A percentile compares a stretch with the other conserved stretches of the same genome.
Evolutionary conservation across 2,888 invertebrate species (phyloP).

Genomic region (Ceraclea dissimilis): DNA sequence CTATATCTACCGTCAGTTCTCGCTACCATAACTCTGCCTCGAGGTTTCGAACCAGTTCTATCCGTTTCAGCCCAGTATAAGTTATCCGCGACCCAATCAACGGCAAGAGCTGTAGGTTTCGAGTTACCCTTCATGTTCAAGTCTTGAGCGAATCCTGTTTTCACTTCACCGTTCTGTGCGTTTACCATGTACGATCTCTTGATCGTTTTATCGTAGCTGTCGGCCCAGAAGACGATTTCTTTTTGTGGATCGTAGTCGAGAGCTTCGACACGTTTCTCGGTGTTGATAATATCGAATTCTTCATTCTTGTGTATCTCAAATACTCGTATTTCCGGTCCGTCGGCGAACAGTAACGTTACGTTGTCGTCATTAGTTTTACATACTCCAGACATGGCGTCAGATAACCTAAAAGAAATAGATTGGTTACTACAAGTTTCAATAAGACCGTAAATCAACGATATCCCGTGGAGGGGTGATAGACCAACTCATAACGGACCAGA

Average conservation of each 20-base stretch:
- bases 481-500: too few relatives aligned
- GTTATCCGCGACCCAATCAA: constrained; percentile 92
- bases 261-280: constrained; percentile 85
- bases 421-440: background rate
- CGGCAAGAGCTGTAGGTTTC: constrained; percentile 81
- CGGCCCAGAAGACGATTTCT: constrained; percentile 93
- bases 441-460: too few relatives aligned
- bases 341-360: constrained; percentile 65
- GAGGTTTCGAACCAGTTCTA: constrained; percentile 62
- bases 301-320: constrained; percentile 59
- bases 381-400: constrained; percentile 72
- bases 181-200: constrained; percentile 87
- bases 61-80: constrained; percentile 91
- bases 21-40: constrained; percentile 79
- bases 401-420: constrained; percentile 42
- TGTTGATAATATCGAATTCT: constrained; percentile 67
- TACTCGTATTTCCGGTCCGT: constrained; percentile 81
- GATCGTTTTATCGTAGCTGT: constrained; percentile 83
- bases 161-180: constrained; percentile 66
- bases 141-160: constrained; percentile 80
- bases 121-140: constrained; percentile 75
- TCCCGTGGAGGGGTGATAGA: too few relatives aligned
- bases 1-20: constrained; percentile 85
- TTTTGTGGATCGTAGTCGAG: constrained; percentile 80
- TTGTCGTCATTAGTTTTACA: constrained; percentile 65